Evolutionary conservation across 1,140 invertebrate species (phyloP).

Genomic region (Drosophila repletoides): DNA sequence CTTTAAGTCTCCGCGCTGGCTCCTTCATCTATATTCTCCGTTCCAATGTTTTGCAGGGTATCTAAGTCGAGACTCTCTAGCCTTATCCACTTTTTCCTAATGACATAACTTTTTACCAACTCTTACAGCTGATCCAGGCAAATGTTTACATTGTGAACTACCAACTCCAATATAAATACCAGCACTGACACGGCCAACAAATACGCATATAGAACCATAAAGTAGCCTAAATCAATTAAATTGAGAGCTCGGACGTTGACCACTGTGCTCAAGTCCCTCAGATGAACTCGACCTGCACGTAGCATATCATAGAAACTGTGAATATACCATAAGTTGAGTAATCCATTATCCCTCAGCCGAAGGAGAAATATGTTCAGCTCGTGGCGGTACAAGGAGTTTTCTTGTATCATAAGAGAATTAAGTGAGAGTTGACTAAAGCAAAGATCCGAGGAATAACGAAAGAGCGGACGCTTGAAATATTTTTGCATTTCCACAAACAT

Average conservation of each 20-base stretch:
- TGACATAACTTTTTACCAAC: background rate
- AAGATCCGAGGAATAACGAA: slow-evolving; percentile 37
- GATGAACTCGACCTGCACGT: background rate
- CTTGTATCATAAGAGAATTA: slow-evolving; percentile 8
- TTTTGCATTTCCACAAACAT: slow-evolving; percentile 12
- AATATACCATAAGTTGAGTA: too few relatives aligned
- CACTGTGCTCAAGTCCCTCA: slow-evolving; percentile 13
- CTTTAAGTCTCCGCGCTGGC: too few relatives aligned
- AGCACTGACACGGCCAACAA: background rate
- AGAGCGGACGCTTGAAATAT: slow-evolving; percentile 30
- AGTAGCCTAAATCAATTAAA: background rate
- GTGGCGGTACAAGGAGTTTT: slow-evolving; percentile 26
- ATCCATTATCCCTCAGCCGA: slow-evolving; percentile 2
- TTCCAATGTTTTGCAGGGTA: too few relatives aligned
- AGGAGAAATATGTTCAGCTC: background rate
- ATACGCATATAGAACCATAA: slow-evolving; percentile 2
- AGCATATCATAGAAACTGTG: too few relatives aligned
- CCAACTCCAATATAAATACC: slow-evolving; percentile 30
- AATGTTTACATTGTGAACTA: slow-evolving; percentile 39
- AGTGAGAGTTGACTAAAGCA: slow-evolving; percentile 4
- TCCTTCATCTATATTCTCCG: too few relatives aligned
- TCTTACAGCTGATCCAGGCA: slow-evolving; percentile 13
- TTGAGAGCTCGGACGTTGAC: background rate
- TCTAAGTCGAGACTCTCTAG: background rate
- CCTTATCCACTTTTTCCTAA: slow-evolving; percentile 1